phyloP scores from a whole-genome alignment of 1,140 invertebrate species.

The Solenopsis invicta region DNA sequence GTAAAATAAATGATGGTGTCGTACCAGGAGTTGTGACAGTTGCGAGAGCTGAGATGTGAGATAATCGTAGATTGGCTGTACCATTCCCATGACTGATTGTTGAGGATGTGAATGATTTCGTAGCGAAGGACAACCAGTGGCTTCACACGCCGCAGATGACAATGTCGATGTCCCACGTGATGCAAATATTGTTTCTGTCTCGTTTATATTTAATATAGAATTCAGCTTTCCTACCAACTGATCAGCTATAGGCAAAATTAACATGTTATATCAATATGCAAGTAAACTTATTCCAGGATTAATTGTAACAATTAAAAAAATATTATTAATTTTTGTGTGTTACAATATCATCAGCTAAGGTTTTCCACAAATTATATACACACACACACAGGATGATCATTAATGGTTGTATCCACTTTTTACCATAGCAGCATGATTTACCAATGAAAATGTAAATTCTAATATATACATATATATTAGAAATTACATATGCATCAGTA shows the following conservation, averaged over 20 bases:
- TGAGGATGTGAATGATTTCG: conserved; percentile 78
- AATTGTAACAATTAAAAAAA: background rate
- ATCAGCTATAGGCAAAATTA: conserved; percentile 83
- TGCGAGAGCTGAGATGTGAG: conserved; percentile 87
- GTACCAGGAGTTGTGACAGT: conserved; percentile 87
- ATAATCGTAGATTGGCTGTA: conserved; percentile 86
- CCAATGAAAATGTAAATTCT: no score
- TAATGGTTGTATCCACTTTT: no score
- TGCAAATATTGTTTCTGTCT: conserved; percentile 86
- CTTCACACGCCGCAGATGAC: conserved; percentile 76
- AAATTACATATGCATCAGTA: no score
- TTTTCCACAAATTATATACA: background rate
- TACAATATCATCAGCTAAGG: background rate
- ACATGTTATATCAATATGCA: background rate
- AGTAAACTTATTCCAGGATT: background rate
- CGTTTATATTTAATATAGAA: conserved; percentile 86
- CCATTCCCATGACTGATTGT: conserved; percentile 83
- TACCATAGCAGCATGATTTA: no score
- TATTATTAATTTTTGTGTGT: background rate
- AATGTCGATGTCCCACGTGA: conserved; percentile 72
- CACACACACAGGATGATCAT: background rate
- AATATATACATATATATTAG: no score
- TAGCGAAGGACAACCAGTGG: conserved; percentile 78
- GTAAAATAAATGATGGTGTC: background rate
- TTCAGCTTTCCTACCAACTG: conserved; percentile 87